Evolutionary conservation across 2,888 invertebrate genomes (phyloP).

Genomic region (Cheilosia variabilis): DNA sequence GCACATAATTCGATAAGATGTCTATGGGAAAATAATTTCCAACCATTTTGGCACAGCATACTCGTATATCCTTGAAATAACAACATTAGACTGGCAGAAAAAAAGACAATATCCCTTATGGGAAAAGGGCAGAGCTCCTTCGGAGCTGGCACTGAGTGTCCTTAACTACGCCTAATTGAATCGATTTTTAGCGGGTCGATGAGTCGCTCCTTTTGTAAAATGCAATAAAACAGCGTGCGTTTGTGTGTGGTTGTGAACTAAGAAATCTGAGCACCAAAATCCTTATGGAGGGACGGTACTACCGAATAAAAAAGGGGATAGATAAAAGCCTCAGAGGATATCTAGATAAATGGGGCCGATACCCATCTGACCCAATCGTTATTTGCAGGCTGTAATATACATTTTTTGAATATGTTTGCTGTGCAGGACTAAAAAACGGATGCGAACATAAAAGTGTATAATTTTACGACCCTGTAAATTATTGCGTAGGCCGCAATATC

Average conservation of each 20-base stretch:
- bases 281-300: constrained; percentile 47
- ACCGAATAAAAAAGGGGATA: constrained; percentile 62
- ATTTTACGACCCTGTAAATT: constrained; percentile 69
- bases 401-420: constrained; percentile 37
- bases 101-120: constrained; percentile 11
- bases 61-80: constrained; percentile 41
- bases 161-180: constrained; percentile 66
- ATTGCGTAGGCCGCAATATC: constrained; percentile 38
- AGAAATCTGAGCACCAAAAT: not conserved
- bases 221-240: constrained; percentile 57
- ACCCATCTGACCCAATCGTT: constrained; percentile 71
- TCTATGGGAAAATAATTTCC: constrained; percentile 69
- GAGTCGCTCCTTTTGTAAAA: constrained; percentile 40
- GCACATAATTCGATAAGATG: constrained; percentile 70
- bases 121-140: constrained; percentile 37
- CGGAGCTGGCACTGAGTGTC: constrained; percentile 45
- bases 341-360: constrained; percentile 64
- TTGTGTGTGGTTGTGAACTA: constrained; percentile 1
- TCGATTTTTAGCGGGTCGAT: constrained; percentile 63
- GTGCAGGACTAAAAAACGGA: constrained; percentile 29
- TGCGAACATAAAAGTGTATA: constrained; percentile 48
- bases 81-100: constrained; percentile 20
- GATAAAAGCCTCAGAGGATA: constrained; percentile 48
- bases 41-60: constrained; percentile 48
- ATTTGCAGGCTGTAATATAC: constrained; percentile 60